phyloP scores from a whole-genome alignment of 1,140 invertebrate species.

The Drosophila triauraria region DNA sequence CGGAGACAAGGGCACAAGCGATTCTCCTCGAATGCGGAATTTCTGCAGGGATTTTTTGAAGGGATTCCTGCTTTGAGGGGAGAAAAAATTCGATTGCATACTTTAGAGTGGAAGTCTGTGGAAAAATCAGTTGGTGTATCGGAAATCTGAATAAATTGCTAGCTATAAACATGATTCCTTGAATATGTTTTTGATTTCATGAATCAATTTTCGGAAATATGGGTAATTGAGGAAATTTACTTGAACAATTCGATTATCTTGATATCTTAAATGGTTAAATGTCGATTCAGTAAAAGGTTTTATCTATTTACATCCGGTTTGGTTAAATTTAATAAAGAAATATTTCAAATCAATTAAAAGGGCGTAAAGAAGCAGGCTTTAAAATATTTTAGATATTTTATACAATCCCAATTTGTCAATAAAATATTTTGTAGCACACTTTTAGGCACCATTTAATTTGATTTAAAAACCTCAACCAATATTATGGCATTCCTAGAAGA shows the following conservation, averaged over 20 bases:
- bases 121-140: constrained; percentile 25
- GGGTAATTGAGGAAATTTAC: too few species aligned
- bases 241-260: neutral
- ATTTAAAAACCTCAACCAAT: too few species aligned
- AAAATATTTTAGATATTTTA: too few species aligned
- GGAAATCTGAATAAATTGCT: constrained; percentile 21
- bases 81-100: constrained; percentile 9
- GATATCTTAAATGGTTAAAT: neutral
- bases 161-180: constrained; percentile 4
- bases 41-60: constrained; percentile 3
- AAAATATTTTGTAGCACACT: too few species aligned
- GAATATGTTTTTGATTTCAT: constrained; percentile 26
- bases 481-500: too few species aligned
- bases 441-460: too few species aligned
- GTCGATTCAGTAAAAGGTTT: too few species aligned
- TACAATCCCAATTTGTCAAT: too few species aligned
- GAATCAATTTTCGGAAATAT: constrained; percentile 2
- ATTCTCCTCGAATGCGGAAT: constrained; percentile 18
- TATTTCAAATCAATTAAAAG: neutral
- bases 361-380: neutral
- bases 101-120: constrained; percentile 10
- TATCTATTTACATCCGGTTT: too few species aligned
- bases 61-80: neutral
- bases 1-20: neutral
- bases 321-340: too few species aligned